Evolutionary conservation across 2,797 vertebrate genomes (phyloP), one percentile per base, ranked within the genome.

Genomic region (Enteromius unitaeniatus): DNA sequence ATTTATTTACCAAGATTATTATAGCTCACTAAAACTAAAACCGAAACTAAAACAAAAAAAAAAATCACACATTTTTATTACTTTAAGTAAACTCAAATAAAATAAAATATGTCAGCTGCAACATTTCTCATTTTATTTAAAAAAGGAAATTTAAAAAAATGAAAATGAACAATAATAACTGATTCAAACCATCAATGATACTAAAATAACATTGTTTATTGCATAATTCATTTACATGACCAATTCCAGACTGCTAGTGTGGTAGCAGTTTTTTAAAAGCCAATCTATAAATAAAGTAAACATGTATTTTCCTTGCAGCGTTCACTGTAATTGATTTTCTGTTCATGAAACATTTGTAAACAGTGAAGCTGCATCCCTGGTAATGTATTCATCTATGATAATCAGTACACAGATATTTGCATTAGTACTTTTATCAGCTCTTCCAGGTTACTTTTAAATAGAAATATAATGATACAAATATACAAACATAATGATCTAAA

Each of bases 1-100:
- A 6, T 51, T 51, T 31, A 73, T 62, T 62, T 62, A 15, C 60
- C 60, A 62, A 62, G 60, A 62, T 62, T 62, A 62, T 7, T 62
- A 28, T 55, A 55, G 21, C 6, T 28, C 60, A 62, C 26, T 15
- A 62, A 62, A 14, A 15, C 23, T 62, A 62, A 17, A 64, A 64
- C 26, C 0, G 1, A 28, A 64, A 31, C 28, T 8, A 15, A 7
- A 64, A 31, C 28, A 2, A 51, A 19, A 19, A 17, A 15, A 51
- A 6, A 53, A 55, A 9, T n/a, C 3, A n/a, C 26, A 62, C 60
- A 64, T 15, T 31, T 7, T 2, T 2, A 15, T 15, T 62, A 60
- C 11, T 14, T 14, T 3, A 64, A 64, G 11, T 14, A 5, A 58
- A 23, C 53, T 60, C 1, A 26, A 60, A 58, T 58, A 28, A 60